Conservation (phyloP, 2,113 vertebrate genomes). For the Macaca nemestrina region DNA sequence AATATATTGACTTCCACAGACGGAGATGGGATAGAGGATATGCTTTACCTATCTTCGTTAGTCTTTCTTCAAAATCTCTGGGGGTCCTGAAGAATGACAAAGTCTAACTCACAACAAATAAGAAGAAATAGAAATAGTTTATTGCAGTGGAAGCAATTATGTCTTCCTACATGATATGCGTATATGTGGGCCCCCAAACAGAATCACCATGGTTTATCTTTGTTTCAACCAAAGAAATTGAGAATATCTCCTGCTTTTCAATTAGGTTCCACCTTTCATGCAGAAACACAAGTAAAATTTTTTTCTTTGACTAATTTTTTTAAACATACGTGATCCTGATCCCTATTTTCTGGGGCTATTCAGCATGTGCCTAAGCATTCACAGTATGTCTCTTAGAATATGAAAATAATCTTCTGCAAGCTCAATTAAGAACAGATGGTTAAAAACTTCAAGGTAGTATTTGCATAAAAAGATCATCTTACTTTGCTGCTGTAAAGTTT, state of each 20-base stretch:
- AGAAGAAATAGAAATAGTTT: constrained; percentile 12
- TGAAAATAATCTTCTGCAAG: constrained; percentile 51
- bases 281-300: neutral
- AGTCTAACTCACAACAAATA: constrained; percentile 8
- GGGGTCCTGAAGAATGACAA: neutral
- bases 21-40: neutral
- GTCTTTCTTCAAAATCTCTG: constrained; percentile 23
- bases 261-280: constrained; percentile 20
- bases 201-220: neutral
- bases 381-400: constrained; percentile 57
- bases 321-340: constrained; percentile 9
- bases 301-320: constrained; percentile 55
- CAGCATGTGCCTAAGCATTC: constrained; percentile 30
- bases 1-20: neutral
- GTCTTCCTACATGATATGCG: neutral
- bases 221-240: neutral
- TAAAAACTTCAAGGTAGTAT: constrained; percentile 58
- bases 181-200: neutral
- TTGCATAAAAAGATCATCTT: constrained; percentile 76
- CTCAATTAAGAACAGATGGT: constrained; percentile 76
- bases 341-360: constrained; percentile 32
- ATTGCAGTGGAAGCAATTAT: neutral
- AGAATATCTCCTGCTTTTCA: neutral
- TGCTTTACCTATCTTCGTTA: neutral
- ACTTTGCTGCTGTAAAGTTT: constrained; percentile 50